Base-by-base conservation (phyloP, 2,113 vertebrate species). In the Lasiurus borealis region DNA sequence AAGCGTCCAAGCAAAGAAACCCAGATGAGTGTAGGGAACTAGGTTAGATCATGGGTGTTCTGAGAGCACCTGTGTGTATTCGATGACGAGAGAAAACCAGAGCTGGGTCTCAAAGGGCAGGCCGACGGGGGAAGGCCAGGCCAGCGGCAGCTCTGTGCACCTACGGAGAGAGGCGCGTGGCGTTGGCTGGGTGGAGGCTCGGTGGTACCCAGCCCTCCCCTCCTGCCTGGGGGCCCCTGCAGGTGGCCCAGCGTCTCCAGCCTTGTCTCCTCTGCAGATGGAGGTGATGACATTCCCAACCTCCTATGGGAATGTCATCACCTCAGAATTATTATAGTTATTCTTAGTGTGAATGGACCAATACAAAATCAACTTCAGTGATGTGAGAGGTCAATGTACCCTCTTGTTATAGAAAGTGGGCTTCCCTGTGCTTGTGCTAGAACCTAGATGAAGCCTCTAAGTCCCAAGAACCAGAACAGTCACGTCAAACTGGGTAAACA, bases 1-100 rank as follows among this genome's bases (percentile, higher is more conserved):
- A 59, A 59, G 57, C 57, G 3, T 59, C 57, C 36, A 18, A 21
- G 46, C 25, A 1, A 1, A 52, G 31, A 34, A 36, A 50, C 8
- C 25, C 59, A 68, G 52, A 18, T 9, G 5, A 14, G 29, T 29
- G 44, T 54, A 29, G 77, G 57, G 71, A 25, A 31, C 6, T 2
- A 2, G 5, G 36, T n/a, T 34, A 5, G 64, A 72, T 46, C 4
- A 8, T 18, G 6, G 12, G 54, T n/a, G 36, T 8, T 75, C 66
- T 16, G 1, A 12, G 59, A 40, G 15, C 57, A 27, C 10, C 59
- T 2, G 1, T 1, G 16, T 9, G 54, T 18, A 12, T 36, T 46
- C 25, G 13, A 8, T 1, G 69, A 18, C 0, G 19, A 36, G 4
- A 3, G 16, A 34, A 27, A 57, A 8, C 1, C 5, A 1, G 36